Conservation (phyloP, 2,113 vertebrate species). For the Hippocampus abdominalis region DNA sequence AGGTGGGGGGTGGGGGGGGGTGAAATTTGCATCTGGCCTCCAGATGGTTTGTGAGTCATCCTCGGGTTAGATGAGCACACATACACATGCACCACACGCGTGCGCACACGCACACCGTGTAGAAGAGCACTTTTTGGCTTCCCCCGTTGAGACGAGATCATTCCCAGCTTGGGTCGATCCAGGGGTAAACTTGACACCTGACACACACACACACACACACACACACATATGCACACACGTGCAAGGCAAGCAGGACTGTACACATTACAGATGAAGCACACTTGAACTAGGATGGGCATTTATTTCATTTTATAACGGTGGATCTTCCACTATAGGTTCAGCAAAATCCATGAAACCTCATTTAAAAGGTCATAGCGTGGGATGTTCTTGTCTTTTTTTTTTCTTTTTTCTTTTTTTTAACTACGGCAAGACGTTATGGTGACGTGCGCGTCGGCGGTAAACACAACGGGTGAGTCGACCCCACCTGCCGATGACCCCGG, state of each 20-base stretch:
- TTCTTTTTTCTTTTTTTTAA: background rate
- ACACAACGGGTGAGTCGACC: background rate
- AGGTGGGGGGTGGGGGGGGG: slow-evolving; percentile 30
- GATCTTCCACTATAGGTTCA: background rate
- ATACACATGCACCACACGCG: slow-evolving; percentile 37
- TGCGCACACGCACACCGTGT: slow-evolving; percentile 25
- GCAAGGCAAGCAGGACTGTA: slow-evolving; percentile 10
- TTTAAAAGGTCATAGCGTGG: background rate
- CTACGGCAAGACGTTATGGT: background rate
- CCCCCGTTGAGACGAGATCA: slow-evolving; percentile 70
- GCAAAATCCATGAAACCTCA: background rate
- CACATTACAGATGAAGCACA: background rate
- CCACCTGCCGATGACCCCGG: background rate
- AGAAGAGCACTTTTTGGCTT: slow-evolving; percentile 56
- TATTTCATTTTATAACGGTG: background rate
- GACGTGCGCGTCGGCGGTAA: background rate
- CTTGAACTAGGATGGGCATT: background rate
- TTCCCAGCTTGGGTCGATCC: slow-evolving; percentile 69
- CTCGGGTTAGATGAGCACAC: slow-evolving; percentile 65
- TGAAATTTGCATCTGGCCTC: slow-evolving; percentile 76
- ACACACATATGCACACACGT: background rate
- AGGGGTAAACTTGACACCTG: slow-evolving; percentile 75
- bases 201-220: slow-evolving; percentile 32
- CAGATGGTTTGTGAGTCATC: slow-evolving; percentile 80
- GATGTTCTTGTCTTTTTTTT: background rate